A percentile compares a stretch with the other conserved stretches of the same genome.
Conservation (phyloP, 2,888 invertebrate genomes). For the Orthonevra nobilis region DNA sequence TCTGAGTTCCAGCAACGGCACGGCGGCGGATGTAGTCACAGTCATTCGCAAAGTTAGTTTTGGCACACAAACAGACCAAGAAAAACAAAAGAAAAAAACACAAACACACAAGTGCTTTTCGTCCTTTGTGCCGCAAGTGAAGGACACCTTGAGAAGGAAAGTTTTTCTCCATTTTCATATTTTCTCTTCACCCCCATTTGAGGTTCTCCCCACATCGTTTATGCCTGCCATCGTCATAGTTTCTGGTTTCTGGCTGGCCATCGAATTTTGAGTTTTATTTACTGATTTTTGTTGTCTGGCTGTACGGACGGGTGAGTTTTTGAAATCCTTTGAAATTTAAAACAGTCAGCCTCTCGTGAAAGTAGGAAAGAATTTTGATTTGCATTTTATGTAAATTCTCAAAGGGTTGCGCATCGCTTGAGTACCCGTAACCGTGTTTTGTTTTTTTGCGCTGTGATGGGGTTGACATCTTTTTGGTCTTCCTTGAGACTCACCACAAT, state of each 20-base stretch:
- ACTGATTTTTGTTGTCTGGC: constrained; percentile 59
- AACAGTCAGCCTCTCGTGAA: constrained; percentile 1
- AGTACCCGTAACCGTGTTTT: constrained; percentile 54
- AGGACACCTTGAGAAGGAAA: constrained; percentile 45
- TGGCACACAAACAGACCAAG: constrained; percentile 46
- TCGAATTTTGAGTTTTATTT: constrained; percentile 33
- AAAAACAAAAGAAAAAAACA: constrained; percentile 13
- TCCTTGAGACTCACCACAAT: constrained; percentile 27
- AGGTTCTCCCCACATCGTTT: constrained; percentile 20
- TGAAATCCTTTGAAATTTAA: constrained; percentile 37
- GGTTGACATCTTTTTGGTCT: constrained; percentile 53
- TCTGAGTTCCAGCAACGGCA: constrained; percentile 36
- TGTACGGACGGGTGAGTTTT: constrained; percentile 10
- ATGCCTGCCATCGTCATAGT: constrained; percentile 23
- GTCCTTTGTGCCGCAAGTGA: constrained; percentile 48
- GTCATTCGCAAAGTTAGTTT: constrained; percentile 41
- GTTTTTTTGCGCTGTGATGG: constrained; percentile 12
- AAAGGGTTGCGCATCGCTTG: constrained; percentile 59
- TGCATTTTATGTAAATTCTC: constrained; percentile 66
- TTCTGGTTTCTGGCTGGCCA: constrained; percentile 45
- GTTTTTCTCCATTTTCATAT: background rate
- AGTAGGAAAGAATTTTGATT: constrained; percentile 41
- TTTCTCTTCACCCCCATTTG: constrained; percentile 2
- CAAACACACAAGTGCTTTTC: background rate
- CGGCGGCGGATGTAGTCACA: constrained; percentile 51